Percentiles rank a stretch among this genome's conserved stretches.
Conservation (phyloP, 2,113 vertebrate species). For the Colaptes auratus region DNA sequence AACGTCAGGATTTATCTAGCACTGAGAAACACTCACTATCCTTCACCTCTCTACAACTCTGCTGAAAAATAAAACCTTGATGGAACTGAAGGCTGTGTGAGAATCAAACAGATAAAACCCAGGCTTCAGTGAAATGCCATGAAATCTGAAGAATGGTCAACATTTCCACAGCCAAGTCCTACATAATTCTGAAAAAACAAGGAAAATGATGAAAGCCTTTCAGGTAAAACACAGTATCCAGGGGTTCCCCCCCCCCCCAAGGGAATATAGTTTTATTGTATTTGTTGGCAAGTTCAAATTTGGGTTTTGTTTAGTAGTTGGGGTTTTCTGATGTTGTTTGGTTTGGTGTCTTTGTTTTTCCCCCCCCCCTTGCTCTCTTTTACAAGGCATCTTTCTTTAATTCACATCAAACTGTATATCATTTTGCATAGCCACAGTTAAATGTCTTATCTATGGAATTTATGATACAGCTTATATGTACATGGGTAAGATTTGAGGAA, state of each 20-base stretch:
- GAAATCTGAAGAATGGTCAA: not conserved
- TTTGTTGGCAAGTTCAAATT: not conserved
- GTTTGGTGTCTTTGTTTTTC: too few relatives aligned
- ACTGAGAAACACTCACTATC: not conserved
- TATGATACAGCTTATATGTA: not conserved
- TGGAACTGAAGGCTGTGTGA: not conserved
- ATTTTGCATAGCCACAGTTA: not conserved
- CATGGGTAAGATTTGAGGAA: not conserved
- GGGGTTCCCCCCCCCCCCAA: not conserved
- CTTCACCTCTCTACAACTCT: not conserved
- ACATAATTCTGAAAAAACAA: not conserved
- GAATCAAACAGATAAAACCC: not conserved
- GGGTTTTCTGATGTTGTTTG: too few relatives aligned
- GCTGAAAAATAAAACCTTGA: not conserved
- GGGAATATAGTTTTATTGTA: not conserved
- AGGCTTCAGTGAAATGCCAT: not conserved
- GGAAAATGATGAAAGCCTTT: not conserved
- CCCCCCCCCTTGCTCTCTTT: not conserved
- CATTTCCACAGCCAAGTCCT: not conserved
- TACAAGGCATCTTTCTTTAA: not conserved
- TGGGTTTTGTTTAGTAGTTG: not conserved
- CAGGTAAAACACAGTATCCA: not conserved
- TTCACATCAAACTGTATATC: not conserved
- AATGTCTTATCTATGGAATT: not conserved
- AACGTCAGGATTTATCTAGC: not conserved